Conservation (phyloP, 2,888 invertebrate species). For the Perdita meconis region DNA sequence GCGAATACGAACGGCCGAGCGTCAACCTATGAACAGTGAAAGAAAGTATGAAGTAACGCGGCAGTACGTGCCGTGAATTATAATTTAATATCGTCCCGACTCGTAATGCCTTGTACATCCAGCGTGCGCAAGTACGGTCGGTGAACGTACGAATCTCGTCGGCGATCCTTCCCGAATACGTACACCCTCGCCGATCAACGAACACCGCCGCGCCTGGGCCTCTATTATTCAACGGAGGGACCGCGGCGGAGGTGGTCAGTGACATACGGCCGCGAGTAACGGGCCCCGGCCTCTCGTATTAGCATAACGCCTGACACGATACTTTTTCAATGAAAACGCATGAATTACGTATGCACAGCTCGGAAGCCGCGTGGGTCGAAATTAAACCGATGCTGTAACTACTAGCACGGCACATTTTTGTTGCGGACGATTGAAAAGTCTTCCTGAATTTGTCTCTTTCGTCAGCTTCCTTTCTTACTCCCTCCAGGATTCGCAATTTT, state of each 20-base stretch:
- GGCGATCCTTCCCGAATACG: slow-evolving; percentile 28
- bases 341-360: slow-evolving; percentile 73
- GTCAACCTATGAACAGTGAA: slow-evolving; percentile 75
- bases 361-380: slow-evolving; percentile 72
- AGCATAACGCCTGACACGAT: slow-evolving; percentile 76
- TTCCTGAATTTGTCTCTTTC: slow-evolving; percentile 28
- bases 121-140: slow-evolving; percentile 6
- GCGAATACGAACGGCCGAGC: slow-evolving; percentile 60
- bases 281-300: slow-evolving; percentile 73
- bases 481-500: too few species aligned
- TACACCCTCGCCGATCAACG: slow-evolving; percentile 18
- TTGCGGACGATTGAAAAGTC: neutral
- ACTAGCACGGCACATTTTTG: slow-evolving; percentile 39
- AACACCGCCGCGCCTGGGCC: slow-evolving; percentile 24
- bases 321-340: slow-evolving; percentile 74
- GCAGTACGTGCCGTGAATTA: slow-evolving; percentile 74
- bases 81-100: slow-evolving; percentile 71
- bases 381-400: slow-evolving; percentile 67
- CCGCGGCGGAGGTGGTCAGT: slow-evolving; percentile 79
- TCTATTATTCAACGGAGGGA: slow-evolving; percentile 71
- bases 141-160: slow-evolving; percentile 33
- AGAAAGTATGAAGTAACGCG: slow-evolving; percentile 75
- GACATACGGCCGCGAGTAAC: slow-evolving; percentile 79
- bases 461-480: neutral
- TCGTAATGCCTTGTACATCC: slow-evolving; percentile 49